Evolutionary conservation across 2,888 invertebrate genomes (phyloP), one percentile per base, ranked within the genome.

Genomic region (Archaeoteleia sp.): DNA sequence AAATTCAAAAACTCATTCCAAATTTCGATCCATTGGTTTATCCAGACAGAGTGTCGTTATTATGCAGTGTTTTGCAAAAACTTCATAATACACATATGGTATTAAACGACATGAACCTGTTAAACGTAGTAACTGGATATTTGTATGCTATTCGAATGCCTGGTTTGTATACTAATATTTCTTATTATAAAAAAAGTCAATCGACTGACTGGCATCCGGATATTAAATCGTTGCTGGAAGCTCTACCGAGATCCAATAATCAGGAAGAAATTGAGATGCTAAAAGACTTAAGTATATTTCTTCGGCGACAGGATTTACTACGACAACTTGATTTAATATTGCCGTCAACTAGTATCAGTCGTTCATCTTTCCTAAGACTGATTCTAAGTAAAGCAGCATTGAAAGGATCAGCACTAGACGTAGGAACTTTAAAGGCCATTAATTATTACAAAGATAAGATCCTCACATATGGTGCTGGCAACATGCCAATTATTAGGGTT

Each of bases 401-500:
- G 12, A 34, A 61, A 10, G 10, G 10, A 6, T 6, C 12, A 3
- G 8, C 8, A 1, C 2, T 29, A n/a, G 7, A 9, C 29, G 29
- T 8, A 1, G 8, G 9, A 29, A 29, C 34, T 1, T 10, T 29
- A 6, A 32, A 32, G 10, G 68, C 68, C 3, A 15, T 74, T 8
- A n/a, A 4, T 10, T 60, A 66, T 29, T 76, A 70, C 27, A 43
- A 57, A 14, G 23, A 55, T 43, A 66, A 62, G 14, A 15, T 54
- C 7, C 10, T 6, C 12, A 34, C 13, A 42, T n/a, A n/a, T n/a
- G 5, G 5, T 20, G 20, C 20, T 20, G 20, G 20, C 43, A 37
- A 62, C 46, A 6, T 25, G 49, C 40, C 39, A 12, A 35, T 27
- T 29, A 43, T 27, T 10, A 23, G 30, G 70, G 48, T 10, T 32